Conservation (phyloP, 92 coral and sea anemone genomes). For the Muricea muricata region DNA sequence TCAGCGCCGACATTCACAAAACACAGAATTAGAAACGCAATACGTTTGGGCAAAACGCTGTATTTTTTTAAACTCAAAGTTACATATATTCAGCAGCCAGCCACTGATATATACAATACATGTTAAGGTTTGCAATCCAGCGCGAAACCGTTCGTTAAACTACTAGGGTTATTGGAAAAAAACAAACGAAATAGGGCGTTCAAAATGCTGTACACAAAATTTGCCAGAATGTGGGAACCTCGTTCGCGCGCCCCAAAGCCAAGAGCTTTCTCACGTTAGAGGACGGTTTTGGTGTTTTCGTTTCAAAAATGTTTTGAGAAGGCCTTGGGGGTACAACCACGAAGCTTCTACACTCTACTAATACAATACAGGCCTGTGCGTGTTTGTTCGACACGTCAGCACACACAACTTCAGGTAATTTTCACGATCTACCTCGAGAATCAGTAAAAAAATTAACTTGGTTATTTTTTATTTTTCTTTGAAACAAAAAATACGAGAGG, state of each 20-base stretch:
- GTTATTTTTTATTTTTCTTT: not conserved
- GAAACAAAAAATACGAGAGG: conserved; percentile 33
- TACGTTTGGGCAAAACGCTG: conserved; percentile 29
- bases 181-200: conserved; percentile 8
- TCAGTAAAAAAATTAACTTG: conserved; percentile 44
- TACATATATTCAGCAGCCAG: conserved; percentile 40
- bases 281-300: too few species aligned
- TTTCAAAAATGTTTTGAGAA: not conserved
- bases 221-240: not conserved
- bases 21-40: not conserved
- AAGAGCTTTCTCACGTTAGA: too few species aligned
- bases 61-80: conserved; percentile 21
- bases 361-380: not conserved
- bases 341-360: not conserved
- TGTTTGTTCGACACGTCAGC: conserved; percentile 27
- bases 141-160: not conserved
- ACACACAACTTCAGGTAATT: not conserved
- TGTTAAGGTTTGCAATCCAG: conserved; percentile 14
- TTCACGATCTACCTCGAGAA: not conserved
- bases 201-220: not conserved
- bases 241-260: not conserved
- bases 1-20: not conserved
- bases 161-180: not conserved
- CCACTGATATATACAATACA: conserved; percentile 26
- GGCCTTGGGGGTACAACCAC: not conserved